Base-by-base conservation (phyloP, 2,797 vertebrate species). In the Scomberomorus guttatus region DNA sequence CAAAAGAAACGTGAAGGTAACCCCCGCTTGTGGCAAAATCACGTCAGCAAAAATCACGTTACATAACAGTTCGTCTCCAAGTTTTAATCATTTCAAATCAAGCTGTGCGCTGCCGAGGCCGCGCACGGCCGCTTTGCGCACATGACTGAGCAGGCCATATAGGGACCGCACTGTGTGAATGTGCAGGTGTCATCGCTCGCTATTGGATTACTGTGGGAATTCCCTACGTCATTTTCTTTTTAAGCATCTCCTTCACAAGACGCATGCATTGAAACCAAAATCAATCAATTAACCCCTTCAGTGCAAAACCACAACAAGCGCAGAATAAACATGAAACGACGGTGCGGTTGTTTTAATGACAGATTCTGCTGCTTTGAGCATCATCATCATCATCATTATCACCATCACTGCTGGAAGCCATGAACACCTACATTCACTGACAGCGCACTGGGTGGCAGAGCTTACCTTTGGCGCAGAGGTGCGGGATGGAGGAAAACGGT, bases 161-260 rank as follows among this genome's bases (percentile, higher is more conserved):
- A 56, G 80, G 78, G 51, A 68, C 82, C 77, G 85, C 88, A 84
- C 81, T 69, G 68, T 81, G 84, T 57, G 81, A 80, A 79, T 86
- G 87, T 90, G 88, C 92, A 87, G 88, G 88, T 91, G 91, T 92
- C 89, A 82, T 27, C 69, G 80, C 81, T 59, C 84, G 75, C 90
- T 89, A 82, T 90, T 85, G 90, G 91, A 81, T 92, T 93, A 90
- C 92, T 92, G 90, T 89, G 94, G 94, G 95, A 93, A 95, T 95
- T 93, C 94, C 95, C 95, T 93, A 90, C 93, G 93, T 95, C 92
- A 94, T 94, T 80, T 74, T 79, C 50, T 73, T 46, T 86, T 77
- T 37, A 79, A 84, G 81, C 71, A 69, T 57, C 85, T 77, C 76
- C 77, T 72, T 52, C 79, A 62, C 73, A 75, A 77, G 71, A 82